Evolutionary conservation across 2,888 invertebrate species (phyloP).

Genomic region (Luperina testacea): DNA sequence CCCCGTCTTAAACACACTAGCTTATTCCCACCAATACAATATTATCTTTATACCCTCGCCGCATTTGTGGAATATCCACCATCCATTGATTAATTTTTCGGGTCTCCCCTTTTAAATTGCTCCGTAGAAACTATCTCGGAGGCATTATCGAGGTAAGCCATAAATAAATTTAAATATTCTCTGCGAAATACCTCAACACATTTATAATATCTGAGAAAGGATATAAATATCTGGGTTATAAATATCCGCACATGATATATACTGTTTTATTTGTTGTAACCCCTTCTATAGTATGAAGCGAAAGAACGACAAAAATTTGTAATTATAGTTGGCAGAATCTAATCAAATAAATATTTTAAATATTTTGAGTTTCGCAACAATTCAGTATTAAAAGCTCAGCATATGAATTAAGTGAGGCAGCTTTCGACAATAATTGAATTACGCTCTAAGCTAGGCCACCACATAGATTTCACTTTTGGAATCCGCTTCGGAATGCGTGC

Average conservation of each 20-base stretch:
- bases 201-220: conserved; percentile 50
- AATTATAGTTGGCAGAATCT: conserved; percentile 7
- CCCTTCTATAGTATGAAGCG: conserved; percentile 2
- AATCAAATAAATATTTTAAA: conserved; percentile 45
- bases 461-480: conserved; percentile 74
- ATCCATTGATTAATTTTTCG: conserved; percentile 65
- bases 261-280: conserved; percentile 34
- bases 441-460: conserved; percentile 57
- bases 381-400: conserved; percentile 34
- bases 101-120: conserved; percentile 55
- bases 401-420: conserved; percentile 55
- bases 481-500: conserved; percentile 73
- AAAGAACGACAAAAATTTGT: conserved; percentile 23
- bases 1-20: conserved; percentile 60
- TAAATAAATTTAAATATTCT: conserved; percentile 59
- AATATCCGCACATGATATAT: conserved; percentile 44
- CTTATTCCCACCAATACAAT: conserved; percentile 62
- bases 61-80: conserved; percentile 56
- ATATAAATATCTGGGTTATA: conserved; percentile 30
- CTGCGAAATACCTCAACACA: conserved; percentile 52
- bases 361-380: conserved; percentile 43
- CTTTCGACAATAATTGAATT: conserved; percentile 62
- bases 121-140: conserved; percentile 55
- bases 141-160: conserved; percentile 47
- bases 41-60: conserved; percentile 60